phyloP scores from a whole-genome alignment of 2,113 vertebrate genomes.

The Strix aluco region DNA sequence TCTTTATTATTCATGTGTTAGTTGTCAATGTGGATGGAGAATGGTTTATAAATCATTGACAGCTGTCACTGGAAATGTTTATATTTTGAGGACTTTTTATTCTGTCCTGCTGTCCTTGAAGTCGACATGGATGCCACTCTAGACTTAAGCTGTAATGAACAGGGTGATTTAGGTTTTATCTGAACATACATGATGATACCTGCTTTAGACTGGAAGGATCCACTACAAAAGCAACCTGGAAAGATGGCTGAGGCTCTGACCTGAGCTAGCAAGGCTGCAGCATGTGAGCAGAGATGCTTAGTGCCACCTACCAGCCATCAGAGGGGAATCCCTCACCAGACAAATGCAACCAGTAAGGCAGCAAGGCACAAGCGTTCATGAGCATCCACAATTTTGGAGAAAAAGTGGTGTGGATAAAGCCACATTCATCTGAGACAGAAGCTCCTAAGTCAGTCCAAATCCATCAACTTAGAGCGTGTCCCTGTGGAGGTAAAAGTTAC shows the following conservation, averaged over 20 bases:
- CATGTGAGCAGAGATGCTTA: neutral
- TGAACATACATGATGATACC: neutral
- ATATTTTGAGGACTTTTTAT: neutral
- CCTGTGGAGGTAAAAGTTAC: neutral
- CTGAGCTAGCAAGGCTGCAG: neutral
- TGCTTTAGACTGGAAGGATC: neutral
- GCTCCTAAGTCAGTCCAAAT: neutral
- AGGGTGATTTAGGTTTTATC: neutral
- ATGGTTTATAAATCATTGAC: neutral
- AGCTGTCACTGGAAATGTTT: neutral
- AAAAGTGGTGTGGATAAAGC: neutral
- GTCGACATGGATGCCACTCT: neutral
- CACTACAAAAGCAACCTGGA: neutral
- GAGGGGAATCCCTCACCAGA: neutral
- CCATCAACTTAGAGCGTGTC: neutral
- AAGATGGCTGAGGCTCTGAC: neutral
- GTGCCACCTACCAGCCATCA: neutral
- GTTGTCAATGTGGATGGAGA: neutral
- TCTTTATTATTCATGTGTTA: neutral
- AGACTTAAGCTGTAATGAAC: fast-evolving
- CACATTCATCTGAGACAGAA: neutral
- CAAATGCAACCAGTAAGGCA: neutral
- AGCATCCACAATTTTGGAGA: neutral
- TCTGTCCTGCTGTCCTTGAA: neutral
- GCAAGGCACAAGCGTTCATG: neutral